Base-by-base conservation (phyloP, 1,140 invertebrate species). In the Drosophila tristis region DNA sequence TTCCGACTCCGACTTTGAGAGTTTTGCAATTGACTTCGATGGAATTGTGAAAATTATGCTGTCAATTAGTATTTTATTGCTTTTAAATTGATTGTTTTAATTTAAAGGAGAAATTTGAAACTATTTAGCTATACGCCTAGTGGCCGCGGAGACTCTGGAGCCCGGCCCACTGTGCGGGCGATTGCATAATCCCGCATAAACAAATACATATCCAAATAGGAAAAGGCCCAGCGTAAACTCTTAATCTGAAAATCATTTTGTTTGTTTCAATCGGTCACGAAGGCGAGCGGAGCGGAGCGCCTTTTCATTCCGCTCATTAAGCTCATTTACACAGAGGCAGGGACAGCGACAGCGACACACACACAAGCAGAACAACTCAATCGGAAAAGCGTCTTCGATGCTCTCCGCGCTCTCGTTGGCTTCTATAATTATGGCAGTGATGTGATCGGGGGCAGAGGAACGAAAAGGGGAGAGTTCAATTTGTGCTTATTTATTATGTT, bases 21-120 rank as follows among this genome's bases (percentile, higher is more conserved):
- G 64, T 76, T 85, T 80, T 49, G 70, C 80, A 84, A 80, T 85
- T 87, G 82, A 44, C 61, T 66, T 70, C 44, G 29, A 60, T 67
- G 35, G 51, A 84, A 74, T 61, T 74, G 45, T 47, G 43, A 67
- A 81, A 76, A 78, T 53, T 56, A 75, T 87, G 70, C 62, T 89
- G 78, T 79, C 82, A 86, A 86, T 86, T 89, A 78, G 49, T 49
- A 65, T 89, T 86, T 86, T 86, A 89, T 86, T 59, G 82, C 82
- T 86, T 89, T 86, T 86, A 78, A 86, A 86, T 86, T 86, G 84
- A 62, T 51, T 31, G 39, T 57, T 43, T 74, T 63, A 51, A 71
- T 31, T 43, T 50, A 5, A 23, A 8, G 56, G 8, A 44, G 58
- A 68, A 64, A 66, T 49, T 49, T 45, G 8, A 54, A 16, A 35